phyloP scores from a whole-genome alignment of 2,113 vertebrate genomes.

The Nothocercus nigrocapillus region DNA sequence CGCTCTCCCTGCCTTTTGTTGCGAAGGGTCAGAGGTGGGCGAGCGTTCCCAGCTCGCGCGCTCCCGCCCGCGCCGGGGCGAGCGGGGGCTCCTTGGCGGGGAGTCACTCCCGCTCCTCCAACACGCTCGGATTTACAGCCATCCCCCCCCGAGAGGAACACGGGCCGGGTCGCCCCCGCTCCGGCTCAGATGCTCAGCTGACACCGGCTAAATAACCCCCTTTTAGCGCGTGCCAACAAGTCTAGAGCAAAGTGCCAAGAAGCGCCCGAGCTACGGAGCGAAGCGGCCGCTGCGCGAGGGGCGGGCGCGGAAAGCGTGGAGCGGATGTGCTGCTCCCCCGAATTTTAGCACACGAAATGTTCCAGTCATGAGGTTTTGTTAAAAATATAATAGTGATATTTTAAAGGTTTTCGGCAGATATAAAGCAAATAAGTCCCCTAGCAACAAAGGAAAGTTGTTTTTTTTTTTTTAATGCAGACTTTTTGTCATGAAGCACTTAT shows the following conservation, averaged over 20 bases:
- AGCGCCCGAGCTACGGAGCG: conserved; percentile 31
- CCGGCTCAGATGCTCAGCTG: conserved; percentile 68
- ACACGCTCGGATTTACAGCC: background rate
- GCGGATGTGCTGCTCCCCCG: background rate
- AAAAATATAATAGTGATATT: background rate
- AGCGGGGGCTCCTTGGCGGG: background rate
- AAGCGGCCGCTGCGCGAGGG: conserved; percentile 34
- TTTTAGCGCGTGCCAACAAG: conserved; percentile 69
- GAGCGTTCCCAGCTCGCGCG: conserved; percentile 54
- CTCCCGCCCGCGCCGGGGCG: background rate
- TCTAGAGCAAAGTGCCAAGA: conserved; percentile 71
- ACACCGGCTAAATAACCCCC: conserved; percentile 73
- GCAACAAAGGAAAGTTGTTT: conserved; percentile 41
- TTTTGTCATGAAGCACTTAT: background rate
- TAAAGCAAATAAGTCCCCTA: conserved; percentile 31
- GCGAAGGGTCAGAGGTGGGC: conserved; percentile 51
- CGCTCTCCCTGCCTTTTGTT: conserved; percentile 63
- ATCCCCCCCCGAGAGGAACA: background rate
- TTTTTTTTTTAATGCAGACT: background rate
- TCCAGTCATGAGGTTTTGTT: background rate
- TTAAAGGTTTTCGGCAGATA: conserved; percentile 6
- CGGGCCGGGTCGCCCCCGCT: conserved; percentile 39
- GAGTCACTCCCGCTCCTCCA: background rate
- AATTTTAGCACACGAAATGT: background rate
- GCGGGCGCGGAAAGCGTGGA: background rate